Evolutionary conservation across 2,797 vertebrate genomes (phyloP).

Genomic region (Rallus crepitans): DNA sequence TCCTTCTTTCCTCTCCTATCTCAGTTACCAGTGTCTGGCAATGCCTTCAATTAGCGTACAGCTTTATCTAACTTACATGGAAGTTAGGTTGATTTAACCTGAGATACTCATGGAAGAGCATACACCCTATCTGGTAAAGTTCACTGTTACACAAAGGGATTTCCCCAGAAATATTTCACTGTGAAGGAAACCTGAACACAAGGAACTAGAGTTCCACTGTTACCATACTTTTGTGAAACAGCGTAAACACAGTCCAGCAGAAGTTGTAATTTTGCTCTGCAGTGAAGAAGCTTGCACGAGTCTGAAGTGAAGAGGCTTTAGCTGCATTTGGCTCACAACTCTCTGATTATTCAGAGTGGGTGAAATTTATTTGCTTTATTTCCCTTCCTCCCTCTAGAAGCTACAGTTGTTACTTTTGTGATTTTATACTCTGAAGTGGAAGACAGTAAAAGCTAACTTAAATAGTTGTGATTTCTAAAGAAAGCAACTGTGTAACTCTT

Average conservation of each 20-base stretch:
- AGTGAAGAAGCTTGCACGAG: background rate
- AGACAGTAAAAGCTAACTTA: background rate
- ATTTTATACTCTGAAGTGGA: background rate
- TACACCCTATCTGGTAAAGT: background rate
- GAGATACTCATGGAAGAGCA: background rate
- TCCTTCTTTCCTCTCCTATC: background rate
- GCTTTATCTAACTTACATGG: background rate
- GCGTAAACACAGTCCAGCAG: rapidly evolving
- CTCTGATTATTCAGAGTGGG: background rate
- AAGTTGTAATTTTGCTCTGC: background rate
- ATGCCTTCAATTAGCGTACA: background rate
- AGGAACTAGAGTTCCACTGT: background rate
- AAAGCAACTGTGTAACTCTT: background rate
- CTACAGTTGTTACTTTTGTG: background rate
- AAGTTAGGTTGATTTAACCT: background rate
- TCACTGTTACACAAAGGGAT: background rate
- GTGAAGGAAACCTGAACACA: background rate
- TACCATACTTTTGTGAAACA: background rate
- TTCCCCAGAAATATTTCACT: background rate
- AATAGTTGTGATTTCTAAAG: background rate
- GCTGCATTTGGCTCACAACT: background rate
- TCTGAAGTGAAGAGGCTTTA: background rate
- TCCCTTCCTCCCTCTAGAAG: background rate
- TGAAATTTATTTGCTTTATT: background rate
- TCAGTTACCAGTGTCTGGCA: background rate